These are phyloP conservation scores for Drosophila picticornis DNA, from an alignment of 2,888 invertebrate species.

Conservation along the genomic window DNA sequence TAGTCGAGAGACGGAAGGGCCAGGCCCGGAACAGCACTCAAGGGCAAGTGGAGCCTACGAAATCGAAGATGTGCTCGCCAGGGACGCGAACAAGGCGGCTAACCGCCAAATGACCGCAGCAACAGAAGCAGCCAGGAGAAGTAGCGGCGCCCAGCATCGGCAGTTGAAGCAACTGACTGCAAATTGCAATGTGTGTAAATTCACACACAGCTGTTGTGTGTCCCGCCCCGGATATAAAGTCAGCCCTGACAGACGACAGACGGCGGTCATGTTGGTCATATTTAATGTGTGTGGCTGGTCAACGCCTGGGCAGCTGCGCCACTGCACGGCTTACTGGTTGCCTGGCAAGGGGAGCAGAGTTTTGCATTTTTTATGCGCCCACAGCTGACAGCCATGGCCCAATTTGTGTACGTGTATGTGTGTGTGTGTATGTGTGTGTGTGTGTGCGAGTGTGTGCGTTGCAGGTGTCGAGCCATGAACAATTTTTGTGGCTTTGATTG, in stretches of 20 bases:
- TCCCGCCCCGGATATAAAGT: slow-evolving; percentile 62
- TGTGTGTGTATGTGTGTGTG: slow-evolving; percentile 5
- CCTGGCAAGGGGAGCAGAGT: slow-evolving; percentile 11
- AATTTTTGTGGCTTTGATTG: slow-evolving; percentile 80
- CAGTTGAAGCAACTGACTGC: slow-evolving; percentile 48
- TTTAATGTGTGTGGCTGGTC: slow-evolving; percentile 74
- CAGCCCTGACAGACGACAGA: slow-evolving; percentile 54
- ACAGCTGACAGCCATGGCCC: slow-evolving; percentile 71
- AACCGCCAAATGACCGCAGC: slow-evolving; percentile 78
- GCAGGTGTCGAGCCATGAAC: slow-evolving; percentile 72
- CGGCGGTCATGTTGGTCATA: slow-evolving; percentile 72
- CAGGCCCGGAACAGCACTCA: slow-evolving; percentile 22
- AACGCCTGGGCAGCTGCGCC: slow-evolving; percentile 57
- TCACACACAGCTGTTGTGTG: slow-evolving; percentile 53
- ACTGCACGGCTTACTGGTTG: slow-evolving; percentile 20
- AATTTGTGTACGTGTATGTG: slow-evolving; percentile 39
- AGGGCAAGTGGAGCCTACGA: slow-evolving; percentile 49
- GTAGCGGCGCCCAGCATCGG: slow-evolving; percentile 15
- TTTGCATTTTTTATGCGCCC: slow-evolving; percentile 78
- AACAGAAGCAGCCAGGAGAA: slow-evolving; percentile 28
- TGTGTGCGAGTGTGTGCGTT: slow-evolving; percentile 18
- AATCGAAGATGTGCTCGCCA: slow-evolving; percentile 71
- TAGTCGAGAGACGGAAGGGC: slow-evolving; percentile 40
- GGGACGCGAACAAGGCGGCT: slow-evolving; percentile 68
- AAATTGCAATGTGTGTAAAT: slow-evolving; percentile 74